Conservation (phyloP, 2,888 invertebrate genomes). For the Chaetogeoica ovagalla region DNA sequence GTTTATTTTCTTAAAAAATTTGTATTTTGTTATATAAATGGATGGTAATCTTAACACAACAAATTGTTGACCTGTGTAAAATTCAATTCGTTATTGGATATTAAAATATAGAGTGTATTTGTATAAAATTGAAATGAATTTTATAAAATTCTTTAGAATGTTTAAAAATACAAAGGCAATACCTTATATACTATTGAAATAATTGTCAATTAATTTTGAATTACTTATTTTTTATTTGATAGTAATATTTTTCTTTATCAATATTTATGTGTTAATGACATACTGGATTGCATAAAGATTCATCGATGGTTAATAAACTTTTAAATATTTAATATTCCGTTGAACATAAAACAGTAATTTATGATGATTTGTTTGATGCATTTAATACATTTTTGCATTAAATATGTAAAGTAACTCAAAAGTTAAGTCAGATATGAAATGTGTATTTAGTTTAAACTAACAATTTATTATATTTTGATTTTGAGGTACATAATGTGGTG, state of each 20-base stretch:
- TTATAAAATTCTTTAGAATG: background rate
- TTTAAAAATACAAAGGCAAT: background rate
- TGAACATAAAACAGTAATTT: background rate
- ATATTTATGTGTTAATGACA: background rate
- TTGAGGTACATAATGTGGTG: no score
- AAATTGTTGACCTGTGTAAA: slow-evolving; percentile 29
- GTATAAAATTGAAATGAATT: background rate
- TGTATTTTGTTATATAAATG: background rate
- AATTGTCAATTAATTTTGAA: background rate
- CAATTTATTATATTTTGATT: background rate
- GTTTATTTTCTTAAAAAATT: background rate
- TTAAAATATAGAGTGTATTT: background rate
- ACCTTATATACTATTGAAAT: background rate
- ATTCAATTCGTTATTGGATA: background rate
- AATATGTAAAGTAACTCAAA: background rate
- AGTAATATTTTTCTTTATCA: background rate
- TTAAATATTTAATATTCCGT: background rate
- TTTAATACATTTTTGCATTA: background rate
- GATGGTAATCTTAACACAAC: slow-evolving; percentile 20
- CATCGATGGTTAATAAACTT: no score
- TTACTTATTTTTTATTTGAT: background rate
- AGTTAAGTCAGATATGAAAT: background rate
- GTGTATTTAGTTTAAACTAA: background rate
- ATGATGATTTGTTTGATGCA: background rate
- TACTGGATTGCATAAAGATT: background rate